A percentile compares a stretch with the other conserved stretches of the same genome.
Conservation (phyloP, 1,140 invertebrate species). For the Argopecten irradians region DNA sequence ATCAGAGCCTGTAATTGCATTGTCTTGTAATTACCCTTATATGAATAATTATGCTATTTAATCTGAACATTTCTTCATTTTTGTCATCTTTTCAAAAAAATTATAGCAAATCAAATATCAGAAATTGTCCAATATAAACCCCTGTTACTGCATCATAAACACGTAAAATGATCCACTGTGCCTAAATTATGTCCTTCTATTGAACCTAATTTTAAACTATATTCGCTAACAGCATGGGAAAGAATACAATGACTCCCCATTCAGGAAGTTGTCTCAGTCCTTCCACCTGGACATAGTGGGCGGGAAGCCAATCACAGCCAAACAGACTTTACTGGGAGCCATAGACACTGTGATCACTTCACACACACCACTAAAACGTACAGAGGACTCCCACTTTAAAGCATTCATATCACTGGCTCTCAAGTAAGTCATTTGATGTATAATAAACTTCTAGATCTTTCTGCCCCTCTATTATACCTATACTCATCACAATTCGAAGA, state of each 20-base stretch:
- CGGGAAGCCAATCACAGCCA: constrained; percentile 89
- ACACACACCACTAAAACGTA: constrained; percentile 94
- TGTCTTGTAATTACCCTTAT: too few relatives aligned
- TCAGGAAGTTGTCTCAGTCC: constrained; percentile 96
- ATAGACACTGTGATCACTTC: constrained; percentile 95
- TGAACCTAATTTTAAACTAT: constrained; percentile 15
- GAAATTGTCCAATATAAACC: too few relatives aligned
- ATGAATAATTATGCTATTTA: too few relatives aligned
- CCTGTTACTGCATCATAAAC: too few relatives aligned
- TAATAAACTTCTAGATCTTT: too few relatives aligned
- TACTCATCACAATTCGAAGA: too few relatives aligned
- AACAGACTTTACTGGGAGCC: constrained; percentile 92
- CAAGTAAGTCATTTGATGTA: constrained; percentile 84
- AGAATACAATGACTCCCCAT: constrained; percentile 95
- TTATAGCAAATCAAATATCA: too few relatives aligned
- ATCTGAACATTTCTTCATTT: too few relatives aligned
- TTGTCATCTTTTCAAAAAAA: too few relatives aligned
- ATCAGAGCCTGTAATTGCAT: too few relatives aligned
- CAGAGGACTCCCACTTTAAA: constrained; percentile 97
- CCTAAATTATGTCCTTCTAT: not conserved
- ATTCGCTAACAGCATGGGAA: constrained; percentile 83
- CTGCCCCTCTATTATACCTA: too few relatives aligned
- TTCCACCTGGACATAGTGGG: constrained; percentile 97
- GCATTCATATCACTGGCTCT: constrained; percentile 97
- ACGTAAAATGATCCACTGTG: too few relatives aligned